Evolutionary conservation across 2,888 invertebrate genomes (phyloP).

Genomic region (Trissoscelio sp.): DNA sequence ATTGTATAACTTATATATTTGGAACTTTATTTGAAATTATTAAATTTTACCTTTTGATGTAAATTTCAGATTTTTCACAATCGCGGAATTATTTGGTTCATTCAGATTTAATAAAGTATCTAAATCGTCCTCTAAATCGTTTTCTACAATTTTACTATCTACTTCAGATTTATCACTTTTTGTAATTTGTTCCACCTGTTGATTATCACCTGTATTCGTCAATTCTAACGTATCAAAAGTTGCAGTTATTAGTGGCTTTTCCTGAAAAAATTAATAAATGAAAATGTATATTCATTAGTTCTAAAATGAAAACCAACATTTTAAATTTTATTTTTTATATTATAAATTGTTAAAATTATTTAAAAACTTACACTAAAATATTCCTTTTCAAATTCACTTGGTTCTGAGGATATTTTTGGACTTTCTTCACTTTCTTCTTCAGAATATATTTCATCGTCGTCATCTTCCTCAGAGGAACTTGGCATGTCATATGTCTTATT

Average conservation of each 20-base stretch:
- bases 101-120: slow-evolving; percentile 18
- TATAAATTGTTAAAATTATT: neutral
- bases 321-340: neutral
- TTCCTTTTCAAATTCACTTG: slow-evolving; percentile 34
- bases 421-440: slow-evolving; percentile 8
- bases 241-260: too few species aligned
- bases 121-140: slow-evolving; percentile 22
- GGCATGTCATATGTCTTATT: slow-evolving; percentile 33
- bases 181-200: neutral
- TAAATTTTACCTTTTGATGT: slow-evolving; percentile 7
- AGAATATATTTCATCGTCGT: slow-evolving; percentile 11
- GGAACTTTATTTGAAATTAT: neutral
- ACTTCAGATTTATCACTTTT: neutral
- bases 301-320: too few species aligned
- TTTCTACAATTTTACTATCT: neutral
- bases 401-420: neutral
- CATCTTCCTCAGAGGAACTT: slow-evolving; percentile 36
- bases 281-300: neutral
- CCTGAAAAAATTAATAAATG: too few species aligned
- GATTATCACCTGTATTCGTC: neutral
- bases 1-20: neutral
- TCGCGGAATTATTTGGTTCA: neutral
- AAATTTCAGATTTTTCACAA: slow-evolving; percentile 20
- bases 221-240: too few species aligned
- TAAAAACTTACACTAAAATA: slow-evolving; percentile 28